Base-by-base conservation (phyloP, 2,888 invertebrate genomes). In the Prosopocoilus inquinatus region DNA sequence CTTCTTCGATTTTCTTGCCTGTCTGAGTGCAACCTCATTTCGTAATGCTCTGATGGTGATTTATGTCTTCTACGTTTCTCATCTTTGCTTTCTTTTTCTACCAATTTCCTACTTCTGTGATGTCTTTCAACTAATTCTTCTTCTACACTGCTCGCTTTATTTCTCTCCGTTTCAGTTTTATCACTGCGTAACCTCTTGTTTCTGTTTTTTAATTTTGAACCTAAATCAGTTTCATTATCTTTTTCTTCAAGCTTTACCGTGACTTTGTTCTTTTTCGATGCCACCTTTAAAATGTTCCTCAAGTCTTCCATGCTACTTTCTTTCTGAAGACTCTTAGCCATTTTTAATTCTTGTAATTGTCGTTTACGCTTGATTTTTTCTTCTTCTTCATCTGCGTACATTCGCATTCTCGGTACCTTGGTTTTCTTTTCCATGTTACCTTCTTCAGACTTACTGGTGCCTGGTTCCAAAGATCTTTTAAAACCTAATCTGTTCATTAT, bases 311-410 rank as follows among this genome's bases (percentile, higher is more conserved):
- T 50, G 12, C 33, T 45, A 15, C 43, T 46, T n/a, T 50, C 41
- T 9, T 49, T 41, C 34, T n/a, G 9, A 3, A 55, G 47, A 13
- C 16, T 38, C 35, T 11, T 53, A 38, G 74, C 64, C 66, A 78
- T 63, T 69, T 76, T 71, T 15, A 74, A 53, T 50, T 64, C 65
- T 45, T 67, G 66, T 39, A 76, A 52, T 36, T 75, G 62, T 55
- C 71, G 71, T 50, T 67, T 67, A 35, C 75, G 62, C 58, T 80
- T 77, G 16, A 81, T 73, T 69, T 84, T 86, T 53, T 84, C 83
- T 73, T 90, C 90, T 75, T 90, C 89, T 70, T 91, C 91, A 75
- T 91, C 92, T n/a, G 92, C 92, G 74, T 88, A 90, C 91, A 92
- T 92, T 66, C 90, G 80, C 91, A 91, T 91, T 67, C 89, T 78